phyloP scores from a whole-genome alignment of 1,140 invertebrate species.

The Drosophila baimaii region DNA sequence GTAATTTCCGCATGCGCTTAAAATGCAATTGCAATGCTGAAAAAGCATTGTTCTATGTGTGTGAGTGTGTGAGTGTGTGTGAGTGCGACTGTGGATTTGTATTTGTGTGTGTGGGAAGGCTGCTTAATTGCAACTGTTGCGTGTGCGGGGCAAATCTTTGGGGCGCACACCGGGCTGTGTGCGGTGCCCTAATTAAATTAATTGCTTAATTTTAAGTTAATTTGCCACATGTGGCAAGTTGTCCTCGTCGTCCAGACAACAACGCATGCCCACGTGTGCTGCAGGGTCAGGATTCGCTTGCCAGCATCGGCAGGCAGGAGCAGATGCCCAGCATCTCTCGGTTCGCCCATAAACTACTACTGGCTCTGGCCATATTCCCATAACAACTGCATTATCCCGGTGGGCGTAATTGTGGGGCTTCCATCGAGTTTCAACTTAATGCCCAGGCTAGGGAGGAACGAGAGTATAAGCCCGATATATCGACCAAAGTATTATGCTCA shows the following conservation, averaged over 20 bases:
- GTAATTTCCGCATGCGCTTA: conserved; percentile 68
- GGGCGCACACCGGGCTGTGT: conserved; percentile 36
- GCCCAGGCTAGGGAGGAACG: too few relatives aligned
- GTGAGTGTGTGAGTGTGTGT: not conserved
- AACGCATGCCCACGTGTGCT: conserved; percentile 52
- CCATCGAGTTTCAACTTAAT: conserved; percentile 19
- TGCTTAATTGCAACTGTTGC: conserved; percentile 74
- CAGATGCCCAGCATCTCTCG: conserved; percentile 49
- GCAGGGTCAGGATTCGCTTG: conserved; percentile 18
- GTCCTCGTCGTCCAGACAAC: conserved; percentile 47
- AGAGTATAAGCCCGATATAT: too few relatives aligned
- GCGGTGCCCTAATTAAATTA: conserved; percentile 75
- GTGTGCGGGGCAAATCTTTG: conserved; percentile 53
- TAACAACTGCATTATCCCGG: conserved; percentile 46
- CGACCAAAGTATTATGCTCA: too few relatives aligned
- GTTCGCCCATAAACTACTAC: conserved; percentile 65
- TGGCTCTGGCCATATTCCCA: conserved; percentile 28
- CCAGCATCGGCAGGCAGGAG: not conserved
- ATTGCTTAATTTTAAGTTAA: conserved; percentile 83
- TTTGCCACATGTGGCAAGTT: conserved; percentile 79
- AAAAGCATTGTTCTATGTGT: conserved; percentile 23
- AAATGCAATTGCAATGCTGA: conserved; percentile 52
- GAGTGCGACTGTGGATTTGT: not conserved
- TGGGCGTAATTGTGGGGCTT: conserved; percentile 25
- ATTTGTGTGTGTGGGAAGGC: conserved; percentile 20